Percentiles rank a stretch among this genome's conserved stretches.
phyloP scores from a whole-genome alignment of 1,140 invertebrate species.

The Octopus bimaculoides region DNA sequence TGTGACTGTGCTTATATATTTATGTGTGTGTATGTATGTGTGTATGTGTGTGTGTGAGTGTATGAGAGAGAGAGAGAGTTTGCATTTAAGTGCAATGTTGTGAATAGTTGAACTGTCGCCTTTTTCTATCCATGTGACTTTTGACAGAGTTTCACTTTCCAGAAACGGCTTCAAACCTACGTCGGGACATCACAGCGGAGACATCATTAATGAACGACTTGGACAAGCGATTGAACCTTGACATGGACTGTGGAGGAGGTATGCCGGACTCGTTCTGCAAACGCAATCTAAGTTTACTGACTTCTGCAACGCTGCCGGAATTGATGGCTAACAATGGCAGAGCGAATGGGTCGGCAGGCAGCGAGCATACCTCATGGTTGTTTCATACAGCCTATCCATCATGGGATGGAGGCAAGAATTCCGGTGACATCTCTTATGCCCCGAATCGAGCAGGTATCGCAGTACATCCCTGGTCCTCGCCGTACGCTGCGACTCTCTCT shows the following conservation, averaged over 20 bases:
- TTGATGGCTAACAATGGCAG: slow-evolving; percentile 18
- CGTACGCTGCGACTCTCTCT: not conserved
- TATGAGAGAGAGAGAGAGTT: too few species aligned
- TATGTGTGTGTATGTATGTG: too few species aligned
- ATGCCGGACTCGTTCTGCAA: slow-evolving; percentile 37
- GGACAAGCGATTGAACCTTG: slow-evolving; percentile 48
- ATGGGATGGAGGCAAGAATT: slow-evolving; percentile 38
- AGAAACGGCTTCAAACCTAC: slow-evolving; percentile 47
- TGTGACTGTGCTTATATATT: too few species aligned
- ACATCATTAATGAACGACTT: slow-evolving; percentile 55
- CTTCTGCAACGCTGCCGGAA: slow-evolving; percentile 39
- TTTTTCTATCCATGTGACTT: too few species aligned
- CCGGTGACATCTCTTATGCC: slow-evolving; percentile 46
- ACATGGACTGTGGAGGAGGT: slow-evolving; percentile 37
- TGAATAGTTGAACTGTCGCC: too few species aligned
- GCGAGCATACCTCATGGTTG: slow-evolving; percentile 37
- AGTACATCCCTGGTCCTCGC: not conserved
- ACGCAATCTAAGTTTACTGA: slow-evolving; percentile 43
- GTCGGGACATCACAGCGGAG: slow-evolving; percentile 52
- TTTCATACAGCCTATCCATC: slow-evolving; percentile 19
- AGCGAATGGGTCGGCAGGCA: not conserved
- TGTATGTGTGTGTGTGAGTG: too few species aligned
- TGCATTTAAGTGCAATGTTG: too few species aligned
- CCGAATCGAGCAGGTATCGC: slow-evolving; percentile 32
- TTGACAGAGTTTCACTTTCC: slow-evolving; percentile 9